Base-by-base conservation (phyloP, 2,113 vertebrate genomes). In the Eretmochelys imbricata region DNA sequence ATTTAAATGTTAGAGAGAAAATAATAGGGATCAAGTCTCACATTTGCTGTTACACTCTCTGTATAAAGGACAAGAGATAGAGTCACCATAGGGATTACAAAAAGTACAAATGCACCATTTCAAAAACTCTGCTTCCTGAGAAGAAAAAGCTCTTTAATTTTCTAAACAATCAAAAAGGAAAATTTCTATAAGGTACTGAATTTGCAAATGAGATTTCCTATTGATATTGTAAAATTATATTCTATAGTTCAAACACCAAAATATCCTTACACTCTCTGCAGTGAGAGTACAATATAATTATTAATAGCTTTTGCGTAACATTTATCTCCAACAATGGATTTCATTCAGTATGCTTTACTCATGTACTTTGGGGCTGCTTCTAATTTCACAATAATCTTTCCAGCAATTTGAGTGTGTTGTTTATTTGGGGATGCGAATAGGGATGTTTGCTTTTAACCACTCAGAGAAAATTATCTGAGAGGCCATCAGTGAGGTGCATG, bases 331-430 rank as follows among this genome's bases (percentile, higher is more conserved):
- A 82, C 65, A 89, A 85, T 16, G 75, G 38, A 80, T 86, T 89
- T 93, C 24, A 59, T 91, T 86, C 51, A 24, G 24, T 38, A 46
- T 53, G 4, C n/a, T 88, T 88, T 79, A 93, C 35, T 93, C 31
- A 27, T 8, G 22, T 69, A 69, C 65, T 69, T 38, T 46, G 50
- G n/a, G 49, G n/a, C 2, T 1, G 9, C 65, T 90, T 65, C 75
- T 90, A 11, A 90, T 93, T 93, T 96, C 82, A 85, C 78, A 96
- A 87, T 50, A 92, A 82, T 75, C n/a, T 89, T 57, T 76, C 53
- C 53, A 85, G 46, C 35, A 78, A 83, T 94, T 22, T 85, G 65
- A 38, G 35, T 17, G 1, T 50, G 88, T 78, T 2, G 0, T 46
- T 53, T 72, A 54, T 72, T 27, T 42, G 49, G 50, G 25, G 10